These are phyloP conservation scores for Byasa hedistus DNA, from an alignment of 2,888 invertebrate species.

Conservation along the genomic window DNA sequence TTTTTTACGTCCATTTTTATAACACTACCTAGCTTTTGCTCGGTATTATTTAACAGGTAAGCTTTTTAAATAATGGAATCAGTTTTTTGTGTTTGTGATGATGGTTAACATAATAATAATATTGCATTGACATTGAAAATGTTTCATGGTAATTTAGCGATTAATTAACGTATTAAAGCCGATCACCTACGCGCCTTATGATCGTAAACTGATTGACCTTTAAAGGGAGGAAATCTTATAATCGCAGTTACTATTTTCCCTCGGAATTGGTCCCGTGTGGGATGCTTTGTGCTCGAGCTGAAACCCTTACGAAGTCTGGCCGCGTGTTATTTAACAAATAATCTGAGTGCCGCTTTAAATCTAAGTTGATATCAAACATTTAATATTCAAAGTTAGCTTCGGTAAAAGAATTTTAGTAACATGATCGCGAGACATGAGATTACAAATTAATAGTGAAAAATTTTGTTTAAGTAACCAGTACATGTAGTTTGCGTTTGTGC, in stretches of 20 bases:
- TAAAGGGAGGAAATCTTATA: constrained; percentile 19
- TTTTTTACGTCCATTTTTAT: neutral
- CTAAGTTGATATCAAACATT: neutral
- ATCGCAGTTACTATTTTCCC: constrained; percentile 16
- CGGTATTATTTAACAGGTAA: no score
- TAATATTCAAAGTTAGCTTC: no score
- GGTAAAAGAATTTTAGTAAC: no score
- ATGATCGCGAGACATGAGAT: no score
- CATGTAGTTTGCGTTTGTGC: no score
- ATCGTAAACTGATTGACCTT: constrained; percentile 15
- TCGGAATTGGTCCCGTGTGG: constrained; percentile 14
- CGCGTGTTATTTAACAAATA: constrained; percentile 3
- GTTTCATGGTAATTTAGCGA: neutral
- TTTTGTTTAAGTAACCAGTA: no score
- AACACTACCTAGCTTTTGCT: neutral
- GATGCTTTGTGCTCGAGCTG: constrained; percentile 18
- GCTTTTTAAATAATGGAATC: no score
- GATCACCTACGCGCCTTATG: constrained; percentile 6
- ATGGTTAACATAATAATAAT: no score
- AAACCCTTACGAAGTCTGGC: neutral
- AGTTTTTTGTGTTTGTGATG: no score
- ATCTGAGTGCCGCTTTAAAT: neutral
- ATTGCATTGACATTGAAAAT: neutral
- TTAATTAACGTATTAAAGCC: constrained; percentile 12
- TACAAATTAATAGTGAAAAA: no score